These are phyloP conservation scores for Deilephila elpenor DNA, from an alignment of 2,888 invertebrate species.

Conservation along the genomic window DNA sequence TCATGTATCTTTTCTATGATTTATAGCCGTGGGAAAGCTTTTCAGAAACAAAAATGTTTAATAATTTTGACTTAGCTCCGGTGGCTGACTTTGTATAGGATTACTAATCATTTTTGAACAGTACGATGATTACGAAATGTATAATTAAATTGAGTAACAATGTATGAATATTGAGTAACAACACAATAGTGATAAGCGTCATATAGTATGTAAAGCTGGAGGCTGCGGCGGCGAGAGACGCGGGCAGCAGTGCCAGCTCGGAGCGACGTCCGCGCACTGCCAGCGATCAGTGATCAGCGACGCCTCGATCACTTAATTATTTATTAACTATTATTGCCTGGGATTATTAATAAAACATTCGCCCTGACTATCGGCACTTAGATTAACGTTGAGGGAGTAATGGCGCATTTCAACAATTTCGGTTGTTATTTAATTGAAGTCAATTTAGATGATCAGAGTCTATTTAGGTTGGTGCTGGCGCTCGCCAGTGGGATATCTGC, in stretches of 20 bases:
- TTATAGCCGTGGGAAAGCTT: slow-evolving; percentile 79
- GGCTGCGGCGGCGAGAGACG: neutral
- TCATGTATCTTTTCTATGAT: slow-evolving; percentile 75
- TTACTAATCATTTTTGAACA: neutral
- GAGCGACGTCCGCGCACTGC: slow-evolving; percentile 60
- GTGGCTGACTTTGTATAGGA: neutral
- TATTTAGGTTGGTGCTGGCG: slow-evolving; percentile 85
- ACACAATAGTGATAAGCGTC: neutral
- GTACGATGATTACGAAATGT: neutral
- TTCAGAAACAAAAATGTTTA: neutral
- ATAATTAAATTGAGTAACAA: neutral
- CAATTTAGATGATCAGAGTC: slow-evolving; percentile 86
- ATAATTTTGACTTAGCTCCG: neutral
- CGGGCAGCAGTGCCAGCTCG: slow-evolving; percentile 40
- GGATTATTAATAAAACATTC: slow-evolving; percentile 83
- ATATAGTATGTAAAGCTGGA: neutral
- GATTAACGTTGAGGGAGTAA: slow-evolving; percentile 84
- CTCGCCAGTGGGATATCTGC: slow-evolving; percentile 83
- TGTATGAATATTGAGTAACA: neutral
- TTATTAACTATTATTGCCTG: slow-evolving; percentile 79
- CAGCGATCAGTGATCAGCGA: slow-evolving; percentile 65
- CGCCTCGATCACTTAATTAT: slow-evolving; percentile 77
- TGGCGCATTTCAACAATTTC: slow-evolving; percentile 85
- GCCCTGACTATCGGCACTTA: slow-evolving; percentile 84
- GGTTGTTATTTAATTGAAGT: slow-evolving; percentile 86